Conservation (phyloP, 64 coral and sea anemone genomes). For the Montipora foliosa region DNA sequence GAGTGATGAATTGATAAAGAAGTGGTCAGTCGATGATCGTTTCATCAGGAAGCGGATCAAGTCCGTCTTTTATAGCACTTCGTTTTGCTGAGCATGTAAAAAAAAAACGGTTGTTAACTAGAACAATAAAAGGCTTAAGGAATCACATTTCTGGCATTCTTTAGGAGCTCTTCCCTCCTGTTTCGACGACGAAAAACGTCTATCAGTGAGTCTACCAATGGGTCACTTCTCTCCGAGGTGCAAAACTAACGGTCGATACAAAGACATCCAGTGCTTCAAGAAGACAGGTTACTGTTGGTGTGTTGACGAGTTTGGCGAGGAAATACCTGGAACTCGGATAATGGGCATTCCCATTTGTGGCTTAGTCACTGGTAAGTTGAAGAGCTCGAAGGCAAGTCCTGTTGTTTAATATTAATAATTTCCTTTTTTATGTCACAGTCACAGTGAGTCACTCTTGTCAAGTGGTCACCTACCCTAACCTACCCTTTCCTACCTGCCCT, state of each 20-base stretch:
- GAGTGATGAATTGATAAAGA: not conserved
- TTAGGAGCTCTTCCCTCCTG: constrained; percentile 60
- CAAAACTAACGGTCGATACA: constrained; percentile 36
- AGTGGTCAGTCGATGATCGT: not conserved
- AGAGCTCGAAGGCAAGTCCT: too few species aligned
- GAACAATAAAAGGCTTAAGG: not conserved
- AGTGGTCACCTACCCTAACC: too few species aligned
- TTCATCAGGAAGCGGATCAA: too few species aligned
- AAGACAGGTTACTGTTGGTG: constrained; percentile 61
- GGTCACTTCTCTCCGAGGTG: constrained; percentile 42
- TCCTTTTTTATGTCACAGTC: too few species aligned
- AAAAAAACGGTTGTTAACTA: too few species aligned
- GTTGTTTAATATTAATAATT: too few species aligned
- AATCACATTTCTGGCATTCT: not conserved
- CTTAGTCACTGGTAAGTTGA: constrained; percentile 1
- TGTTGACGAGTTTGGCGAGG: constrained; percentile 53
- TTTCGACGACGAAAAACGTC: constrained; percentile 1
- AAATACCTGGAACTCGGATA: constrained; percentile 12
- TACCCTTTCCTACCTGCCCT: too few species aligned
- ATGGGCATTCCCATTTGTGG: constrained; percentile 59
- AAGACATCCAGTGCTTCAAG: constrained; percentile 58
- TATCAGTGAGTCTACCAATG: not conserved
- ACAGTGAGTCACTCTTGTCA: too few species aligned
- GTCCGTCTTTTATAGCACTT: too few species aligned
- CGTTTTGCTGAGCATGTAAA: too few species aligned